phyloP scores from a whole-genome alignment of 2,113 vertebrate species.

The Prionailurus bengalensis region DNA sequence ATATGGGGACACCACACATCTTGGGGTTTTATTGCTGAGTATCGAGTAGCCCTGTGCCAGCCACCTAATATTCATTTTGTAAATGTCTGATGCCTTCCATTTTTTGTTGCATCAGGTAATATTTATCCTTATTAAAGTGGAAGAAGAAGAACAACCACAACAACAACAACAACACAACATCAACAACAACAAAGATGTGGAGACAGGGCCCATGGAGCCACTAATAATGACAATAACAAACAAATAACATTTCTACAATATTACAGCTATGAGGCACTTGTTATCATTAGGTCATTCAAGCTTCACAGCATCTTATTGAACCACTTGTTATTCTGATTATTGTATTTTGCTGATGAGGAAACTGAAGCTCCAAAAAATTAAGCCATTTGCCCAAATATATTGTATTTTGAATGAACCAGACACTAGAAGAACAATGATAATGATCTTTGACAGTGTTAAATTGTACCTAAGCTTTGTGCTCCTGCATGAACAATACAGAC shows the following conservation, averaged over 20 bases:
- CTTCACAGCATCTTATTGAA: background rate
- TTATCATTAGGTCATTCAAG: background rate
- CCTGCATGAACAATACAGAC: background rate
- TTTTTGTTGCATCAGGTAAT: background rate
- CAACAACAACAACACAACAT: background rate
- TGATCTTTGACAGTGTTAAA: background rate
- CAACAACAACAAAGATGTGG: background rate
- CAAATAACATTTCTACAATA: background rate
- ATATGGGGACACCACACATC: background rate
- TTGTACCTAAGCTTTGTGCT: background rate
- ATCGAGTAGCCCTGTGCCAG: background rate
- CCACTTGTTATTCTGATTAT: background rate
- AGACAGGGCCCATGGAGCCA: background rate
- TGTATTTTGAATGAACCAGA: background rate
- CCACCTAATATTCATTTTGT: background rate
- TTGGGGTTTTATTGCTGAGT: background rate
- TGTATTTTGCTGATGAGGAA: background rate
- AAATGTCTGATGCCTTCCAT: background rate
- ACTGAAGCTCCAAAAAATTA: background rate
- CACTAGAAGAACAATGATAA: background rate
- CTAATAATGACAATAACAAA: background rate
- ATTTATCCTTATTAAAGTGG: background rate
- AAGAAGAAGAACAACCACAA: background rate
- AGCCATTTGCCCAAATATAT: background rate
- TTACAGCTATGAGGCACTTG: background rate